phyloP scores from a whole-genome alignment of 2,113 vertebrate genomes.

The Hypomesus transpacificus region DNA sequence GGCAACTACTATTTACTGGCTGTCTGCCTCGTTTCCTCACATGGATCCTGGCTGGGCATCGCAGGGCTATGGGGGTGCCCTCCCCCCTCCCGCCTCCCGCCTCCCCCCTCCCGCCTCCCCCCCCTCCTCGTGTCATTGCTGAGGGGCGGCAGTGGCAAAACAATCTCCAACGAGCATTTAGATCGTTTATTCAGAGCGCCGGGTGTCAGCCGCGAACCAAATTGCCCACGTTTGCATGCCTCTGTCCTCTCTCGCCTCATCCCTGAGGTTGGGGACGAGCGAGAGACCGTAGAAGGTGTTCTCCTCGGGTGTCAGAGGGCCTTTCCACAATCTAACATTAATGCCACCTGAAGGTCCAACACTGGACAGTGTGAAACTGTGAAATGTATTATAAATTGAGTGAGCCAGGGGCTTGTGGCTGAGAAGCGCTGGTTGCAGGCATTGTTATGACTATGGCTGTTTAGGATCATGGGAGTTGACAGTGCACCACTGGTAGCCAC shows the following conservation, averaged over 20 bases:
- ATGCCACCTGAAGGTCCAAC: slow-evolving; percentile 56
- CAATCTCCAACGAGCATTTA: slow-evolving; percentile 65
- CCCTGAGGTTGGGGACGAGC: slow-evolving; percentile 51
- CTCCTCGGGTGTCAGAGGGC: slow-evolving; percentile 45
- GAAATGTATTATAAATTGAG: slow-evolving; percentile 66
- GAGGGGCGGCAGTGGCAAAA: slow-evolving; percentile 63
- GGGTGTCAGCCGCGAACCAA: slow-evolving; percentile 63
- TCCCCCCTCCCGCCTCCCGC: not conserved
- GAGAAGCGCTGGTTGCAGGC: slow-evolving; percentile 52
- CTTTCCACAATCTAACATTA: slow-evolving; percentile 54
- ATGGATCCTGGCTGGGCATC: slow-evolving; percentile 64
- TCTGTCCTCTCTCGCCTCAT: slow-evolving; percentile 26
- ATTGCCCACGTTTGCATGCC: slow-evolving; percentile 47
- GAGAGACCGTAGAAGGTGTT: slow-evolving; percentile 44
- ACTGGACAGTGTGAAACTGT: slow-evolving; percentile 58
- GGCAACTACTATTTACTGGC: slow-evolving; percentile 74
- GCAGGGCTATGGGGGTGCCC: slow-evolving; percentile 41
- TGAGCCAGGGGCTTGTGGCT: slow-evolving; percentile 37
- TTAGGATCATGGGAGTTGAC: slow-evolving; percentile 63
- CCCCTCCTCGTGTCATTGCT: slow-evolving; percentile 53
- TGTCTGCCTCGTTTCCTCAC: slow-evolving; percentile 73
- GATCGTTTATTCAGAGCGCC: slow-evolving; percentile 63
- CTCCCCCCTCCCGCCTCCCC: not conserved
- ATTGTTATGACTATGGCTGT: slow-evolving; percentile 54
- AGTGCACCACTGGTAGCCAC: slow-evolving; percentile 52